A percentile compares a stretch with the other conserved stretches of the same genome.
Evolutionary conservation across 1,140 invertebrate genomes (phyloP).

Genomic region (Drosophila lacteicornis): DNA sequence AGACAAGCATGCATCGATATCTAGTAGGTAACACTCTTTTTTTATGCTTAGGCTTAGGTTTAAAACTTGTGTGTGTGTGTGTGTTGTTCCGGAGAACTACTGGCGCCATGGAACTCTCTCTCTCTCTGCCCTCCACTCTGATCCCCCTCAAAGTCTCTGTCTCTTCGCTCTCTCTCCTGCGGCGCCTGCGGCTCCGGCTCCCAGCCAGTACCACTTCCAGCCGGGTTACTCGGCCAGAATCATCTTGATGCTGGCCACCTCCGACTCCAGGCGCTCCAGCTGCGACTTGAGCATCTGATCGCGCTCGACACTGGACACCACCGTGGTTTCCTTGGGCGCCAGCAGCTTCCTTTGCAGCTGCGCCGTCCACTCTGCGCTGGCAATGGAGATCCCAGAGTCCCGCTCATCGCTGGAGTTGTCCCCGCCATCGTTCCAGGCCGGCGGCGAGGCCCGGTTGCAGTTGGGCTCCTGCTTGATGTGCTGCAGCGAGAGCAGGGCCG

Average conservation of each 20-base stretch:
- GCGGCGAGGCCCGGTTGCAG: conserved; percentile 87
- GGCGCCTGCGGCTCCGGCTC: background rate
- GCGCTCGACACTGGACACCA: conserved; percentile 85
- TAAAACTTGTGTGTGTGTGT: conserved; percentile 24
- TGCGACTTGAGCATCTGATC: conserved; percentile 90
- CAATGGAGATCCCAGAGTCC: conserved; percentile 94
- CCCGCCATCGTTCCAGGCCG: conserved; percentile 91
- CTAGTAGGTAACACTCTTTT: conserved; percentile 45
- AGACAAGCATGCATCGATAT: conserved; percentile 43
- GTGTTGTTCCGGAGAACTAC: conserved; percentile 21
- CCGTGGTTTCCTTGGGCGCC: conserved; percentile 48
- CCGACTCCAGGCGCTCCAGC: conserved; percentile 94
- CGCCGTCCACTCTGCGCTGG: conserved; percentile 88
- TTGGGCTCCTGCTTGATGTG: conserved; percentile 94
- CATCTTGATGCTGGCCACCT: conserved; percentile 95
- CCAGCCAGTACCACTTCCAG: background rate
- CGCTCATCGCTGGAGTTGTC: conserved; percentile 94
- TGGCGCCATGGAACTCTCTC: conserved; percentile 49
- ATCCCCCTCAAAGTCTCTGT: conserved; percentile 56
- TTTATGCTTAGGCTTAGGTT: conserved; percentile 14
- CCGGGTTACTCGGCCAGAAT: conserved; percentile 81
- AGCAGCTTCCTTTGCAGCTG: conserved; percentile 77
- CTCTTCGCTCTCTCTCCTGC: conserved; percentile 74
- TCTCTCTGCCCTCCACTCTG: conserved; percentile 19
- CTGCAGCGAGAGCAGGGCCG: conserved; percentile 90